phyloP scores from a whole-genome alignment of 1,140 invertebrate genomes.

The Brachionus plicatilis region DNA sequence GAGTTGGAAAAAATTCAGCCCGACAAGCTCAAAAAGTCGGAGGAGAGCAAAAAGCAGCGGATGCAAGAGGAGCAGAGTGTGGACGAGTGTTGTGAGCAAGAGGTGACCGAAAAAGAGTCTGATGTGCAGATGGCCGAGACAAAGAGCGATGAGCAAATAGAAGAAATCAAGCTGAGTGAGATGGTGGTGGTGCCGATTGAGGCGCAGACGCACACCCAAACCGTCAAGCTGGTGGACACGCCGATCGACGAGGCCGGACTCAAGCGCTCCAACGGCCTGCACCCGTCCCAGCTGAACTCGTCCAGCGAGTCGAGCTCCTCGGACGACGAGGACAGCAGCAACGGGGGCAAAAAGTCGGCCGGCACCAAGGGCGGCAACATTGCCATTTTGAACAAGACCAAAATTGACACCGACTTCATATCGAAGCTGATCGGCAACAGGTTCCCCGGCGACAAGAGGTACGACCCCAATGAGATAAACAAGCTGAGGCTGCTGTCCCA shows the following conservation, averaged over 20 bases:
- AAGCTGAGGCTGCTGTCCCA: slow-evolving; percentile 24
- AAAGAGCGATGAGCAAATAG: background rate
- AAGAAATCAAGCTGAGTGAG: background rate
- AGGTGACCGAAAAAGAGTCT: background rate
- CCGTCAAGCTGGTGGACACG: background rate
- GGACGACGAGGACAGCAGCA: slow-evolving; percentile 14
- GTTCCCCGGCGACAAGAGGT: slow-evolving; percentile 9
- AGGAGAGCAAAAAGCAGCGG: background rate
- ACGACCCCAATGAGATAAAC: slow-evolving; percentile 38
- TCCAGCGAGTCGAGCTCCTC: background rate
- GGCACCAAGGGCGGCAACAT: background rate
- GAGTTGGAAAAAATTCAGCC: slow-evolving; percentile 19
- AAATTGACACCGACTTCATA: slow-evolving; percentile 40
- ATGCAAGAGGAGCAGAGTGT: background rate
- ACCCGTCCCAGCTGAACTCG: background rate
- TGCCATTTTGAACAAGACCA: slow-evolving; percentile 38
- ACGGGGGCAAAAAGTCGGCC: background rate
- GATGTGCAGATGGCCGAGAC: background rate
- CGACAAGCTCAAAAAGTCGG: background rate
- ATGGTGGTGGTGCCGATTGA: background rate
- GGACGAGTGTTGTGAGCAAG: no score
- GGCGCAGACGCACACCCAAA: background rate
- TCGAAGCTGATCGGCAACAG: slow-evolving; percentile 19
- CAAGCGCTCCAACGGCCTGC: background rate
- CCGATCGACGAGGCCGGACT: background rate